Evolutionary conservation across 2,888 invertebrate genomes (phyloP), one percentile per base, ranked within the genome.

Genomic region (Campoletis raptor): DNA sequence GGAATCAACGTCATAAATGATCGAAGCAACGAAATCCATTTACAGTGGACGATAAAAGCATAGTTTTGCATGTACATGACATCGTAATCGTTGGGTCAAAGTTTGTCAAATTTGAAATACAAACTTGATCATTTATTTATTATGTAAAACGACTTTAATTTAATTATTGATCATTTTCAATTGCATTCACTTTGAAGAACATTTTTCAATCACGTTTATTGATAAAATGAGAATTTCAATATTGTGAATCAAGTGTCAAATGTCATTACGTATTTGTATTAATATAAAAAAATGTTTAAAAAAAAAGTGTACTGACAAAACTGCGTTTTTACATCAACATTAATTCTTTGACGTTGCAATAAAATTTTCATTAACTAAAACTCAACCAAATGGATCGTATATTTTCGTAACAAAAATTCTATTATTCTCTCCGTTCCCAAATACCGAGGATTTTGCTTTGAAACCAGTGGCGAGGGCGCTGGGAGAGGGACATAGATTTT

Each of bases 1-100:
- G 52, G 37, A 57, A 73, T 73, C 12, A 57, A 54, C 21, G 73
- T 73, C 73, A 57, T 57, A 73, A 73, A 73, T 57, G 73, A 54
- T 57, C 8, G 40, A 18, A 57, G 57, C 37, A 57, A 21, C 52
- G 24, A 73, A 73, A n/a, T 24, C 15, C 48, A 36, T 69, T 69
- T 40, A 21, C 48, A 48, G 6, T 30, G 48, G 30, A 18, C 15
- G 48, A 3, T 36, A 24, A 70, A 48, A 30, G 30, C 30, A n/a
- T 21, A 5, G 30, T 10, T 9, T 7, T 1, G 9, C 24, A 48
- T 30, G 18, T 48, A 8, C 48, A 30, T 18, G 30, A 30, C 15
- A 15, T 10, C 15, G 15, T 30, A 30, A 61, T 15, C 61, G 61
- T 61, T 10, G 15, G 4, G 30, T 7, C 10, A 30, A 61, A 61